Conservation (phyloP, 2,888 invertebrate genomes). For the Lithodes maja region DNA sequence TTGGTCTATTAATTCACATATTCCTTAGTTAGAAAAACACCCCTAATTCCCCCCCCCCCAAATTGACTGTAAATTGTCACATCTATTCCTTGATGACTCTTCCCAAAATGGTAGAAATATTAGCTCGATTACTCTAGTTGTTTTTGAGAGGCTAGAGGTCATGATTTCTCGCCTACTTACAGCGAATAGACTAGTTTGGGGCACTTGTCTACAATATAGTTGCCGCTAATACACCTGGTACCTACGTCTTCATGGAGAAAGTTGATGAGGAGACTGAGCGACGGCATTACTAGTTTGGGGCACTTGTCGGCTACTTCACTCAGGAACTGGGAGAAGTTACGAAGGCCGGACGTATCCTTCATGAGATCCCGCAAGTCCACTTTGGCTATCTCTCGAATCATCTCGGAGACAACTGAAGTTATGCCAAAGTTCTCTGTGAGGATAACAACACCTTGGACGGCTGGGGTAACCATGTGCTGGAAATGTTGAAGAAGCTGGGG, state of each 20-base stretch:
- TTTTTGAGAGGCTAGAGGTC: too few relatives aligned
- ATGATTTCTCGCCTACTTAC: too few relatives aligned
- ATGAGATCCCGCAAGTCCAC: conserved; percentile 79
- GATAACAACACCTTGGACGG: conserved; percentile 83
- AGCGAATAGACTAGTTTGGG: too few relatives aligned
- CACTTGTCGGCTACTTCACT: conserved; percentile 80
- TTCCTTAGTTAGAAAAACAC: too few relatives aligned
- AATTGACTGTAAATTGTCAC: too few relatives aligned
- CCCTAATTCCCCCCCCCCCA: too few relatives aligned
- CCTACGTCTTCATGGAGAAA: conserved; percentile 78
- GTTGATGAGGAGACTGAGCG: conserved; percentile 79
- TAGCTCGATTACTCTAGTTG: too few relatives aligned
- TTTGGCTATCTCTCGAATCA: conserved; percentile 84
- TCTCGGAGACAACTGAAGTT: conserved; percentile 83
- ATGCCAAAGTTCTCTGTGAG: conserved; percentile 82
- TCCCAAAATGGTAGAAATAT: too few relatives aligned
- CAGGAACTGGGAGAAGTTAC: conserved; percentile 78
- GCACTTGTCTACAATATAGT: too few relatives aligned
- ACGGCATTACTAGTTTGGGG: conserved; percentile 80
- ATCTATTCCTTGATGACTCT: too few relatives aligned
- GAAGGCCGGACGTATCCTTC: conserved; percentile 70
- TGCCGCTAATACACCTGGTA: too few relatives aligned
- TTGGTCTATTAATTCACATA: too few relatives aligned
- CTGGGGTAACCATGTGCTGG: conserved; percentile 82
- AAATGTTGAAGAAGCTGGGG: conserved; percentile 82